Base-by-base conservation (phyloP, 2,113 vertebrate genomes). In the Paracyprichromis sp. region DNA sequence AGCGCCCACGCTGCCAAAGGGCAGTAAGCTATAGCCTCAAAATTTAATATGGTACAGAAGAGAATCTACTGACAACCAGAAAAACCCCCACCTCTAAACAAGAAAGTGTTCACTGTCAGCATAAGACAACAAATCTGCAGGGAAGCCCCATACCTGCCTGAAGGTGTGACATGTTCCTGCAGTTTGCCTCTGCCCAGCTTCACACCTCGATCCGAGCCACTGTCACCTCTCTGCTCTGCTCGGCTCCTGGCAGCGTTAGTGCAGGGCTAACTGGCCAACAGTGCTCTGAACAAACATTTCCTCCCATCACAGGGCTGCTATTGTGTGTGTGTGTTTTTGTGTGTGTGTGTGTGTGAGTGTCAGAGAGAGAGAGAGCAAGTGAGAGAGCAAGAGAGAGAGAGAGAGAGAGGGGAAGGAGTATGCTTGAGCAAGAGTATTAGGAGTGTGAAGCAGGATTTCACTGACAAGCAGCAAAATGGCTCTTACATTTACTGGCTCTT, bases 231-330 rank as follows among this genome's bases (percentile, higher is more conserved):
- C 87, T 52, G 85, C 84, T 93, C 86, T 83, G 89, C 87, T 84
- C 31, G 24, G 73, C 83, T 92, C 87, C 80, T n/a, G 14, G 47
- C 89, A 80, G 84, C 86, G 59, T 24, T 26, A 73, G 86, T 83
- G 6, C n/a, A 36, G 71, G 87, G 90, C 91, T 16, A 82, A 79
- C 50, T 84, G 45, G 81, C 71, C 69, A 5, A 69, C 90, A 88
- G 76, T 83, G 59, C 89, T 83, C 92, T 92, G 80, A 93, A 90
- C 89, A 93, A 91, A 93, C 91, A 92, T 86, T 78, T 66, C 86
- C 87, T 56, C 38, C 83, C 89, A 54, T 90, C 89, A 90, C 91
- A 83, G 80, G 19, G 69, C 73, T 45, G 69, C 76, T 45, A 63
- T 45, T 88, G 83, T 90, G 83, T 83, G 82, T 83, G 53, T 61